phyloP scores from a whole-genome alignment of 2,888 invertebrate species.

The Anthophora plumipes region DNA sequence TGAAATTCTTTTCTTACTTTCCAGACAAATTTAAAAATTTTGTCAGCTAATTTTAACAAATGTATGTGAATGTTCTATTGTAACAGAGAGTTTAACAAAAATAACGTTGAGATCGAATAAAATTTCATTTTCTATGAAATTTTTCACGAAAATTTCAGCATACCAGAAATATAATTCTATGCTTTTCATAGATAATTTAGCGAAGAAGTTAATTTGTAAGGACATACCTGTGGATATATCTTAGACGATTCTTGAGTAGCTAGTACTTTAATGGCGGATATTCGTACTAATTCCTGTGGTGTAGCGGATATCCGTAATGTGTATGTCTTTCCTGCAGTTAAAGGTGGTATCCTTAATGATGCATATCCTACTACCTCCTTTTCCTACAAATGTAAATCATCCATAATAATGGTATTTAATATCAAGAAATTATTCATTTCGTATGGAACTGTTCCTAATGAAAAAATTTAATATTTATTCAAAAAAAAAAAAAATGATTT shows the following conservation, averaged over 20 bases:
- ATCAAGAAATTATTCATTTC: not conserved
- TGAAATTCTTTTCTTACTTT: not conserved
- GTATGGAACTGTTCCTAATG: not conserved
- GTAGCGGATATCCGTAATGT: constrained; percentile 81
- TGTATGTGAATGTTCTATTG: not conserved
- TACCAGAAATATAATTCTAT: not conserved
- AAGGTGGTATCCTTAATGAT: constrained; percentile 78
- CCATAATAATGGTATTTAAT: constrained; percentile 8
- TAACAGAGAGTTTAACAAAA: not conserved
- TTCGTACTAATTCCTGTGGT: constrained; percentile 77
- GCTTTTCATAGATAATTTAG: not conserved
- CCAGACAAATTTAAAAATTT: not conserved
- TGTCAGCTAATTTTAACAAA: too few relatives aligned
- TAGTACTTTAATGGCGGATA: constrained; percentile 81
- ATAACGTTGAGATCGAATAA: not conserved
- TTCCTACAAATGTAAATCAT: constrained; percentile 70
- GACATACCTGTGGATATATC: constrained; percentile 77
- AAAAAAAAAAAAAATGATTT: not conserved
- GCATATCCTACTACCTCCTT: constrained; percentile 79
- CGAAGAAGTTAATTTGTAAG: not conserved
- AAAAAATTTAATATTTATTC: not conserved
- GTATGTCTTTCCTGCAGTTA: constrained; percentile 80
- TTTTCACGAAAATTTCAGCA: too few relatives aligned
- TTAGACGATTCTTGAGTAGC: constrained; percentile 78
- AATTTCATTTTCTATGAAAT: not conserved